Evolutionary conservation across 1,140 invertebrate genomes (phyloP).

Genomic region (Campoletis sonorensis): DNA sequence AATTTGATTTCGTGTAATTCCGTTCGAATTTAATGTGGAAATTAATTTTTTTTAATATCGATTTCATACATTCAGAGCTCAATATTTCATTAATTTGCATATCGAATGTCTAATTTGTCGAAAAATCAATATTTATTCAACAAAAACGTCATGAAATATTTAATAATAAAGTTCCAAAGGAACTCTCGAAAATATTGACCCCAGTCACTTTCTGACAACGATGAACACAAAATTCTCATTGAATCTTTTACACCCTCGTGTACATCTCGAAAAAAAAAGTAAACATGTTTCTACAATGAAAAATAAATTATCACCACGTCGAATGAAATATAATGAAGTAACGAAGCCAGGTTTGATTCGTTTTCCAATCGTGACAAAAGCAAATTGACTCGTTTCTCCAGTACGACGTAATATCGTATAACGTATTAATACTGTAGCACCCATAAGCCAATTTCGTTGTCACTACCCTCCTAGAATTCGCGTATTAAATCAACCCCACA

Average conservation of each 20-base stretch:
- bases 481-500: conserved; percentile 56
- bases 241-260: not conserved
- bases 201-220: too few species aligned
- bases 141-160: too few species aligned
- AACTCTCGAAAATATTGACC: too few species aligned
- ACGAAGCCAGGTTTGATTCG: conserved; percentile 22
- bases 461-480: conserved; percentile 32
- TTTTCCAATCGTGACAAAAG: conserved; percentile 33
- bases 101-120: too few species aligned
- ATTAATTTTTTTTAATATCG: too few species aligned
- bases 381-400: conserved; percentile 37
- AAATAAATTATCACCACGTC: not conserved
- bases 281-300: not conserved
- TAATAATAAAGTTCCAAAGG: too few species aligned
- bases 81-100: too few species aligned
- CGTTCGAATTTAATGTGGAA: too few species aligned
- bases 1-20: too few species aligned
- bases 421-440: conserved; percentile 31
- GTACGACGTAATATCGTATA: conserved; percentile 10
- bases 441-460: conserved; percentile 49
- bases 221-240: not conserved
- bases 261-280: not conserved
- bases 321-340: conserved; percentile 23
- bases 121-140: too few species aligned
- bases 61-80: too few species aligned